phyloP scores from a whole-genome alignment of 2,888 invertebrate genomes.

The Tipula unca region DNA sequence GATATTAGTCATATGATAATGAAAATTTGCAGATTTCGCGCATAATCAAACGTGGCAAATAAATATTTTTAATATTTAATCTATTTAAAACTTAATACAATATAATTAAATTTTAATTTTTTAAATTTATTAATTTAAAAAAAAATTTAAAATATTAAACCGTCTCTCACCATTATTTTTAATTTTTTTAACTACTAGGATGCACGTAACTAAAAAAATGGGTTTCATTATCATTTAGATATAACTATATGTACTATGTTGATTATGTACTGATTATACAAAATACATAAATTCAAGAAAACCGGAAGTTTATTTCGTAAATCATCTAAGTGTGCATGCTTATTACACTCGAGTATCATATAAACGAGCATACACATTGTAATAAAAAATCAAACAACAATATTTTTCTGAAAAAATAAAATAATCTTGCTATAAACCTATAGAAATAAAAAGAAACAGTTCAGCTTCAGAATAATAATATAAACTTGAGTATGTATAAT shows the following conservation, averaged over 20 bases:
- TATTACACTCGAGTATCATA: background rate
- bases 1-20: too few relatives aligned
- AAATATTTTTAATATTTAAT: too few relatives aligned
- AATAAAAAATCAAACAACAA: background rate
- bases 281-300: background rate
- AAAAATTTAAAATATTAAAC: too few relatives aligned
- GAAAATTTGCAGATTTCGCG: too few relatives aligned
- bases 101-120: too few relatives aligned
- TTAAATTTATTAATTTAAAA: too few relatives aligned
- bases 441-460: background rate
- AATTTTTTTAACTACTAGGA: too few relatives aligned
- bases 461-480: background rate
- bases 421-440: background rate
- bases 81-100: too few relatives aligned
- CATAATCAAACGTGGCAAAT: too few relatives aligned
- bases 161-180: too few relatives aligned
- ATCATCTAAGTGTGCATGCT: background rate
- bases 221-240: background rate
- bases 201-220: too few relatives aligned
- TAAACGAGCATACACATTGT: background rate
- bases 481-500: background rate
- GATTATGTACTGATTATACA: background rate
- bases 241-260: background rate
- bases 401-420: background rate
- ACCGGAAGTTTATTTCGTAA: background rate